Percentiles rank a stretch among this genome's conserved stretches.
Evolutionary conservation across 1,140 invertebrate species (phyloP).

Genomic region (Oncopeltus fasciatus): DNA sequence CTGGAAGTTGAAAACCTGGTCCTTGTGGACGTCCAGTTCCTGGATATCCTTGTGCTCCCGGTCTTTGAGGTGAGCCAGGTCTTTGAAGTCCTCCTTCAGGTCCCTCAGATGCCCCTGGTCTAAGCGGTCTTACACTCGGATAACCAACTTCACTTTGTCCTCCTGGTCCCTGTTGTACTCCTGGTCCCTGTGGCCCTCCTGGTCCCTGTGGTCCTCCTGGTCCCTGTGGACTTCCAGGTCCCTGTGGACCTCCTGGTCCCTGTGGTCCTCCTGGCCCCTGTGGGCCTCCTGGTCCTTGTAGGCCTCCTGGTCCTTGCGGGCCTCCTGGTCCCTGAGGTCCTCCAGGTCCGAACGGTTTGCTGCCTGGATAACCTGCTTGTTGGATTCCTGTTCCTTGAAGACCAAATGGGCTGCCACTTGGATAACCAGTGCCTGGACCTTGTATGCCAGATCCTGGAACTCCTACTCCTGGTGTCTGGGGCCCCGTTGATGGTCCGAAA

Average conservation of each 20-base stretch:
- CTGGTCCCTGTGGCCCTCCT: slow-evolving; percentile 19
- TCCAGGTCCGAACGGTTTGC: slow-evolving; percentile 28
- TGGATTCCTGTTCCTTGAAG: not conserved
- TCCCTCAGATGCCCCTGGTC: slow-evolving; percentile 24
- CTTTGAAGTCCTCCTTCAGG: slow-evolving; percentile 23
- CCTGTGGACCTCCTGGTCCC: slow-evolving; percentile 24
- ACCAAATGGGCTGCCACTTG: slow-evolving; percentile 19
- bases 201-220: slow-evolving; percentile 10
- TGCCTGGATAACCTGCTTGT: slow-evolving; percentile 24
- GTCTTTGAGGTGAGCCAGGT: slow-evolving; percentile 18
- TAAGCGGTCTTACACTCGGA: slow-evolving; percentile 18
- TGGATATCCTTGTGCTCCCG: slow-evolving; percentile 23
- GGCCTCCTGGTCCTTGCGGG: slow-evolving; percentile 23
- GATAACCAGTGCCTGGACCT: slow-evolving; percentile 16
- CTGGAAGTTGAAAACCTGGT: slow-evolving; percentile 22
- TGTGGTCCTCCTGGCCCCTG: slow-evolving; percentile 23
- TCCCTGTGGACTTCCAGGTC: slow-evolving; percentile 23
- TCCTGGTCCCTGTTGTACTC: slow-evolving; percentile 23
- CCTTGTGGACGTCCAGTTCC: slow-evolving; percentile 24
- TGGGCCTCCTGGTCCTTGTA: slow-evolving; percentile 18
- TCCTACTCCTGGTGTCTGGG: slow-evolving; percentile 22
- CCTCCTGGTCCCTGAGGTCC: slow-evolving; percentile 25
- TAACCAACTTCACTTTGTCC: slow-evolving; percentile 23
- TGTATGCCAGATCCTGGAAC: slow-evolving; percentile 21
- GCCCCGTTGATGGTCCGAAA: slow-evolving; percentile 19